Base-by-base conservation (phyloP, 2,888 invertebrate species). In the Synanthedon formicaeformis region DNA sequence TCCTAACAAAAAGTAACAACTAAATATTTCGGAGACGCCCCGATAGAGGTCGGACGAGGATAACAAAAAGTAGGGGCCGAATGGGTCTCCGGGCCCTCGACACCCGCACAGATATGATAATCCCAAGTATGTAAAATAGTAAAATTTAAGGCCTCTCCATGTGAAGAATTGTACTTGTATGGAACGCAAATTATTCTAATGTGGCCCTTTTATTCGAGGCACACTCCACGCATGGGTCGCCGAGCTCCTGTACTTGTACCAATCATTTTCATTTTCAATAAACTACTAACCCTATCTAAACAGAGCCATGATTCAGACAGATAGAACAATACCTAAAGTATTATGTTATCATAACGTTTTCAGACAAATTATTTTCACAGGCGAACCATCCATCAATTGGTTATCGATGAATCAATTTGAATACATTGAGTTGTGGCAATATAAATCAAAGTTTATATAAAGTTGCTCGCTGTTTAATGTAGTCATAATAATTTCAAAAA, bases 91-190 rank as follows among this genome's bases (percentile, higher is more conserved):
- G 75, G 75, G 69, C 75, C 73, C 74, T 66, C 69, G 64, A 76
- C 76, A 74, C 81, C 78, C 82, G 78, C 66, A 66, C 79, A 81
- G 84, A 85, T 86, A 87, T 87, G 86, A 85, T 87, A 85, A 86
- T 85, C 84, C 83, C 77, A 66, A 80, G 79, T 84, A 87, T 86
- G 85, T 85, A 87, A 86, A 87, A 85, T 87, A 87, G 87, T 86
- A 78, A 85, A 87, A 86, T 87, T 85, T 86, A 85, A 86, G 84
- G 82, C 73, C 84, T 81, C 73, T 85, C 81, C 84, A 85, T 85
- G 86, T 87, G 86, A 87, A 87, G 85, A 85, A 87, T 86, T 85
- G 85, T 79, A 78, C 73, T 75, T 77, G 81, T 81, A 82, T 75
- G 70, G 73, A 69, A 71, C 73, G 74, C 81, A 83, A 88, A 86